Evolutionary conservation across 2,797 vertebrate species (phyloP).

Genomic region (Craterocephalus amniculus): DNA sequence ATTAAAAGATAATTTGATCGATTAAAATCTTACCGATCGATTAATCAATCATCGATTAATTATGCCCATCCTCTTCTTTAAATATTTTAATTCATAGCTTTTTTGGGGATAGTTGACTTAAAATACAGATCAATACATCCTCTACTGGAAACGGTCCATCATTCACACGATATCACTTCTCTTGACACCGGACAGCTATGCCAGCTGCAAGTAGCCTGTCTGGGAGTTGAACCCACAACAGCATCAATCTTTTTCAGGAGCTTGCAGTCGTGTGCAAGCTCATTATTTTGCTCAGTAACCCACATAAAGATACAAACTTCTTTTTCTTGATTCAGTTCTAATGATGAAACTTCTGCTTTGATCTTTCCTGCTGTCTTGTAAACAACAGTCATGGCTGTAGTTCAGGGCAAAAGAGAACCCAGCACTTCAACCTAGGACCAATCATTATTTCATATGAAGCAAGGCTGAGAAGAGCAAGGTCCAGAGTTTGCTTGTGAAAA

Average conservation of each 20-base stretch:
- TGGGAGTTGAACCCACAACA: neutral
- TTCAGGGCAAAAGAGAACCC: slow-evolving; percentile 21
- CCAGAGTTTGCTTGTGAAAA: slow-evolving; percentile 74
- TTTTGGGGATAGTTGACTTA: too few species aligned
- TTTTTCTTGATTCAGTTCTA: neutral
- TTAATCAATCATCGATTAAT: too few species aligned
- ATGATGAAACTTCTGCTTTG: slow-evolving; percentile 23
- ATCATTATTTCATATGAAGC: slow-evolving; percentile 55
- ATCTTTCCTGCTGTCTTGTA: neutral
- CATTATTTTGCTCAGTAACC: neutral
- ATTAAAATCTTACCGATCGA: too few species aligned
- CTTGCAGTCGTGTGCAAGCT: neutral
- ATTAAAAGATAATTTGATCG: too few species aligned
- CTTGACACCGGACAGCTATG: neutral
- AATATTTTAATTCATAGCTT: too few species aligned
- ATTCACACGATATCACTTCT: neutral
- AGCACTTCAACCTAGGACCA: slow-evolving; percentile 21
- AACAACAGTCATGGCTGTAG: slow-evolving; percentile 6
- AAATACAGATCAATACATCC: too few species aligned
- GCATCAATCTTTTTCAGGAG: slow-evolving; percentile 1
- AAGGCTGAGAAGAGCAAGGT: slow-evolving; percentile 32
- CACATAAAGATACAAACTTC: neutral
- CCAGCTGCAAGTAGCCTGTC: neutral
- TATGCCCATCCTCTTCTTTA: too few species aligned
- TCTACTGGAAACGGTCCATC: neutral